phyloP scores from a whole-genome alignment of 2,113 vertebrate species.

The Laticauda colubrina region DNA sequence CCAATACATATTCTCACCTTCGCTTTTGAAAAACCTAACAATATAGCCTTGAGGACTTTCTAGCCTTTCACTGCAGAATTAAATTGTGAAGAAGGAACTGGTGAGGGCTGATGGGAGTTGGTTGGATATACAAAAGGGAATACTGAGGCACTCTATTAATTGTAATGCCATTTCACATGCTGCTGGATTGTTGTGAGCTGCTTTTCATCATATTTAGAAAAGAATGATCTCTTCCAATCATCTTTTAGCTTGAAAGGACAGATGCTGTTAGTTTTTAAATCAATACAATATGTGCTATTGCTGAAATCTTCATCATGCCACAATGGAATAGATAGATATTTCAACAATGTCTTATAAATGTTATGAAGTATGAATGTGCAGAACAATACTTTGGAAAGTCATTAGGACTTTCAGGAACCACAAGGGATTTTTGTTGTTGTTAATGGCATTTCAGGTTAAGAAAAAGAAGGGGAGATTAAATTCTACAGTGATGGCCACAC shows the following conservation, averaged over 20 bases:
- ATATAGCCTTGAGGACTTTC: conserved; percentile 19
- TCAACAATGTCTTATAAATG: not conserved
- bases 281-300: not conserved
- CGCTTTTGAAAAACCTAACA: conserved; percentile 70
- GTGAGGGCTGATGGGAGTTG: not conserved
- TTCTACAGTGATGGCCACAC: not conserved
- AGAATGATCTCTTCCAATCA: not conserved
- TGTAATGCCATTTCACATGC: not conserved
- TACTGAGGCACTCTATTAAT: not conserved
- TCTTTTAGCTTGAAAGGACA: not conserved
- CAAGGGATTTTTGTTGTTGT: not conserved
- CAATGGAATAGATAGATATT: not conserved
- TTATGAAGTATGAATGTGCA: not conserved
- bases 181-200: not conserved
- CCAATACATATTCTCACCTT: conserved; percentile 67
- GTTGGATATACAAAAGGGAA: not conserved
- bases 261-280: not conserved
- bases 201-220: not conserved
- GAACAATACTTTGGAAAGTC: not conserved
- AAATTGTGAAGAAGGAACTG: not conserved
- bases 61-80: not conserved
- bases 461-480: not conserved
- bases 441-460: not conserved
- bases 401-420: not conserved
- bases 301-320: not conserved